phyloP scores from a whole-genome alignment of 2,797 vertebrate genomes.

The Danio kyathit region DNA sequence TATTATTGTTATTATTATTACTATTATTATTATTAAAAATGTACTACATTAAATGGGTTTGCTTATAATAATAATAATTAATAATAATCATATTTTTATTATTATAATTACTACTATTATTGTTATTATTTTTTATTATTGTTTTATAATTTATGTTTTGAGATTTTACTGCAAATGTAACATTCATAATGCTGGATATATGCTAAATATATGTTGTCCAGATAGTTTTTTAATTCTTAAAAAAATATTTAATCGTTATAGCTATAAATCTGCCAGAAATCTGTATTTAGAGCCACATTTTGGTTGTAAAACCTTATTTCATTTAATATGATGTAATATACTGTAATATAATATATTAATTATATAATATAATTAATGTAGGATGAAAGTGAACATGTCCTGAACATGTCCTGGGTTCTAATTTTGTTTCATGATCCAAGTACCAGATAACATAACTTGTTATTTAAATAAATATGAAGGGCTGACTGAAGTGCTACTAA shows the following conservation, averaged over 20 bases:
- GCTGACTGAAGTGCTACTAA: constrained; percentile 3
- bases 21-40: too few relatives aligned
- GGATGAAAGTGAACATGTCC: neutral
- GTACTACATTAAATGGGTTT: too few relatives aligned
- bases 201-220: neutral
- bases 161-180: too few relatives aligned
- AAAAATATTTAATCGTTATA: neutral
- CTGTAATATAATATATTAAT: too few relatives aligned
- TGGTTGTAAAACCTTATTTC: neutral
- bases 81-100: too few relatives aligned
- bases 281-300: neutral
- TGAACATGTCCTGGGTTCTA: neutral
- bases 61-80: too few relatives aligned
- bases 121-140: too few relatives aligned
- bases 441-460: constrained; percentile 3
- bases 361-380: neutral
- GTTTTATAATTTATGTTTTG: too few relatives aligned
- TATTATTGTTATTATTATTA: too few relatives aligned
- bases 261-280: neutral
- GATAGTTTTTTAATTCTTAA: neutral
- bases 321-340: too few relatives aligned
- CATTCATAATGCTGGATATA: too few relatives aligned
- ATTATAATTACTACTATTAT: too few relatives aligned
- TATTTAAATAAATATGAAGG: constrained; percentile 15
- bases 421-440: neutral